Conservation (phyloP, 2,113 vertebrate genomes). For the Pavo muticus region DNA sequence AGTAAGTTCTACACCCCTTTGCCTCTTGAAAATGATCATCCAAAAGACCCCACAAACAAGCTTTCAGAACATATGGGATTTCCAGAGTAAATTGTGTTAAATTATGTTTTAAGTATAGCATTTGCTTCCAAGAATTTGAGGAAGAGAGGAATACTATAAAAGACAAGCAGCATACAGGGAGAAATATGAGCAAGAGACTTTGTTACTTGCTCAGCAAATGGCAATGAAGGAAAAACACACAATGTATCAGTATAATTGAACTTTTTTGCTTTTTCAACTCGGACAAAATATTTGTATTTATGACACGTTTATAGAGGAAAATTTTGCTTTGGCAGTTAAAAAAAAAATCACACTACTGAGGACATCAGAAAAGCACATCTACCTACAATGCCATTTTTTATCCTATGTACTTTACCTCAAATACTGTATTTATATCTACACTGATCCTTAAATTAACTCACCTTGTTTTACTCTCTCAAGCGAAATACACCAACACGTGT, state of each 20-base stretch:
- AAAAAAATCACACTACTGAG: background rate
- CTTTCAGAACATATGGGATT: background rate
- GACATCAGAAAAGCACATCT: background rate
- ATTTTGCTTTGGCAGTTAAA: background rate
- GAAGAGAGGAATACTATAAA: background rate
- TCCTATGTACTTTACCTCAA: background rate
- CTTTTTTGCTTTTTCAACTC: background rate
- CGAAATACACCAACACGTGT: conserved; percentile 79
- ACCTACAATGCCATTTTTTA: background rate
- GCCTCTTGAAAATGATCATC: background rate
- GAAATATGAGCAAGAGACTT: background rate
- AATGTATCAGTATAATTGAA: background rate
- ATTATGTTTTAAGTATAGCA: background rate
- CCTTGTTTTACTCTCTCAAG: conserved; percentile 70
- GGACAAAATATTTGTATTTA: background rate
- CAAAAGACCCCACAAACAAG: background rate
- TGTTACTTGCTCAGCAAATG: background rate
- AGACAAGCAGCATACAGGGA: background rate
- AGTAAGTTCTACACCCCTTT: conserved; percentile 65
- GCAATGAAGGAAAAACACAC: background rate
- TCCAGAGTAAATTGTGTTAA: background rate
- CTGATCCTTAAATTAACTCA: background rate
- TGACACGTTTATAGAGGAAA: background rate
- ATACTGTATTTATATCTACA: background rate
- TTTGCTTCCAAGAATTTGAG: background rate